Base-by-base conservation (phyloP, 2,113 vertebrate genomes). In the Menidia beryllina region DNA sequence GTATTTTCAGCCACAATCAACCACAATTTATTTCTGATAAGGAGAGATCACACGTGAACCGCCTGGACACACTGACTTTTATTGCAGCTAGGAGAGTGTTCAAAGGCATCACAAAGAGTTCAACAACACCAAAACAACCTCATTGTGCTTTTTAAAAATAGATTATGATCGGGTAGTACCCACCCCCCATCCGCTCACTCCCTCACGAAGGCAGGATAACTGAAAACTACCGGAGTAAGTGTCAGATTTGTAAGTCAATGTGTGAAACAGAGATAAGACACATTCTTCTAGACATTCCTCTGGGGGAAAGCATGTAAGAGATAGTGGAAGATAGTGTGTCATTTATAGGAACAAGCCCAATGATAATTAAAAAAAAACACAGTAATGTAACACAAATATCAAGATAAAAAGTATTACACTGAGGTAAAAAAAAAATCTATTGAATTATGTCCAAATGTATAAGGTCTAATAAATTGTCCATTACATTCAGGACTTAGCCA, bases 181-280 rank as follows among this genome's bases (percentile, higher is more conserved):
- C 30, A 34, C 8, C 30, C 30, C n/a, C 30, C 30, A 30, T 30
- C 4, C 30, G 4, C 30, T 8, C 30, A 3, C 30, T 10, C 30
- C 30, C 30, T n/a, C n/a, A n/a, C 30, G 10, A 34, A 34, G 10
- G 30, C 30, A 34, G 30, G 30, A 34, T 10, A 27, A 41, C 21
- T 59, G 14, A 64, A 26, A 41, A 27, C 13, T 0, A 25, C 41
- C 15, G 14, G 27, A 66, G 74, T 64, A 20, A 39, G 7, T 51
- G 53, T 57, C 68, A 34, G 10, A 34, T 72, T 70, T 65, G 61
- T 48, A n/a, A 76, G 67, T 41, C 23, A 27, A 79, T 36, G 77
- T 69, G 56, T 73, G 52, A 76, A 15, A 68, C 47, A 55, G 21
- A 86, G 83, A 88, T 88, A 88, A 87, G 30, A 30, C 8, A 30